Evolutionary conservation across 2,113 vertebrate species (phyloP), one percentile per base, ranked within the genome.

Genomic region (Xiphophorus maculatus): DNA sequence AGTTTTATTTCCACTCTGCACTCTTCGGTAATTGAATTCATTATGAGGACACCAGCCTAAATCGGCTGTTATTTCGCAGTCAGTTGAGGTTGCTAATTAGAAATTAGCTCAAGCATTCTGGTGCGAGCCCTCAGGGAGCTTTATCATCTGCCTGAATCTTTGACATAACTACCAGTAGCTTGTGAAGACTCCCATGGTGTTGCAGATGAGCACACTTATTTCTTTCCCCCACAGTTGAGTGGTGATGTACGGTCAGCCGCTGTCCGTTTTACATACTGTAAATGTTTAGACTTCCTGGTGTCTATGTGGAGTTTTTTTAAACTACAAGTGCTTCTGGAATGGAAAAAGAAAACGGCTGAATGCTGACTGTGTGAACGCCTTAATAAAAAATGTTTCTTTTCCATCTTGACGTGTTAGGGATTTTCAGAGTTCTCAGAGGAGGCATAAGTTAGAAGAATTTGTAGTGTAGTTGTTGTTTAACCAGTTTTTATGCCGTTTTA

Each of bases 1-100:
- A 84, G 30, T 83, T 92, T 91, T 91, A 92, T 85, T 92, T 89
- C 82, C 77, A 74, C 86, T 73, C 74, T 51, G 84, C 84, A 62
- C 79, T 90, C 64, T 61, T 73, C 71, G 71, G 70, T 93, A 93
- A 90, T 93, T 93, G 69, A 92, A 90, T 91, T 92, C 76, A 90
- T 93, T 91, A 88, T 13, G 48, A 79, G 60, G 84, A 92, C 79
- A 82, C 78, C 35, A 14, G 77, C 81, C 86, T 87, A 89, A 89
- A 88, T 89, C 79, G 73, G 76, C 84, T 82, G 80, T 84, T 90
- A 86, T 86, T 87, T 86, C 51, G 76, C 82, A 87, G 88, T 85
- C 91, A 83, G 68, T 74, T 27, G 70, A 87, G 79, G 82, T 82
- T 69, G 73, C 84, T 91, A 91, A 94, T 92, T 77, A 83, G 81